These are phyloP conservation scores for Paramormyrops kingsleyae DNA, from an alignment of 2,113 vertebrate genomes.

Conservation along the genomic window DNA sequence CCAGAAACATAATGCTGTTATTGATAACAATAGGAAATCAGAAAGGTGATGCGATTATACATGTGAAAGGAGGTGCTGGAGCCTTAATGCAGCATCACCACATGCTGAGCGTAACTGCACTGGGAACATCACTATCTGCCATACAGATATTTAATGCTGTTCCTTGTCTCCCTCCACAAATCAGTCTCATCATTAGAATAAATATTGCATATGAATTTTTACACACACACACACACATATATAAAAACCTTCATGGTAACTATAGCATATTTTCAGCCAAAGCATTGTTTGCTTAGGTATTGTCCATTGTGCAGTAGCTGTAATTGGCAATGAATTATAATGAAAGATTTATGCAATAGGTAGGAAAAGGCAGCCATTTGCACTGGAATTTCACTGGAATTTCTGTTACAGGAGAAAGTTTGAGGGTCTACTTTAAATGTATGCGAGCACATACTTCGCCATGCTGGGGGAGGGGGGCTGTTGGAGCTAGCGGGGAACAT, in stretches of 20 bases:
- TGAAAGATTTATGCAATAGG: conserved; percentile 49
- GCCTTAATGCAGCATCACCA: not conserved
- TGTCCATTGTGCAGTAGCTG: conserved; percentile 38
- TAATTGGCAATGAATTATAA: conserved; percentile 61
- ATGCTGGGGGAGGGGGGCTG: not conserved
- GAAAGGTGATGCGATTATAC: not conserved
- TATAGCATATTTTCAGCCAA: not conserved
- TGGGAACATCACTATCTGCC: not conserved
- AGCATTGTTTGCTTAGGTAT: conserved; percentile 45
- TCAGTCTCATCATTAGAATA: not conserved
- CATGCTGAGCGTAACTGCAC: not conserved
- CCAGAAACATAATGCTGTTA: not conserved
- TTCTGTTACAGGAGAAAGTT: not conserved
- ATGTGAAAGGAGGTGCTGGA: not conserved
- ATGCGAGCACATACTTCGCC: not conserved
- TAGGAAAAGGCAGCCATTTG: conserved; percentile 33
- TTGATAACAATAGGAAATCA: not conserved
- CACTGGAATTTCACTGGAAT: conserved; percentile 18
- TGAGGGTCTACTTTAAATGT: not conserved
- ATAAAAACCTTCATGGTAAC: not conserved
- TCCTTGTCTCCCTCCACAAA: not conserved
- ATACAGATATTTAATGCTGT: not conserved
- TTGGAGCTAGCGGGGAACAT: not conserved
- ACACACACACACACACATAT: not conserved
- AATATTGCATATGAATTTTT: not conserved